phyloP scores from a whole-genome alignment of 1,140 invertebrate genomes.

The Tetragnatha versicolor region DNA sequence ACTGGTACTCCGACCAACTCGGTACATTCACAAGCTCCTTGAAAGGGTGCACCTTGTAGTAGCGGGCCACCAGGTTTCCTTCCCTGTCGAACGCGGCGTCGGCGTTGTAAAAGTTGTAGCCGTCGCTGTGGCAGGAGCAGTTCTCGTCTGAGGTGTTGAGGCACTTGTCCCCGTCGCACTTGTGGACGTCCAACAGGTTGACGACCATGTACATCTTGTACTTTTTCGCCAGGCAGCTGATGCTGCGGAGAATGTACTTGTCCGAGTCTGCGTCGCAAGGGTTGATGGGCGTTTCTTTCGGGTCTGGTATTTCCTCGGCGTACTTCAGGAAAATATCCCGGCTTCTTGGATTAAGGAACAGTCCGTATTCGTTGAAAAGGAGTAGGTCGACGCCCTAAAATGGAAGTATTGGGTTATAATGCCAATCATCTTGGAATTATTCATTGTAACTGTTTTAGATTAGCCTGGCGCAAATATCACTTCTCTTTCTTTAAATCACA shows the following conservation, averaged over 20 bases:
- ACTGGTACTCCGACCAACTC: slow-evolving; percentile 65
- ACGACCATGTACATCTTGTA: slow-evolving; percentile 17
- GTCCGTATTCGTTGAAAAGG: slow-evolving; percentile 20
- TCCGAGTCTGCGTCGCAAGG: neutral
- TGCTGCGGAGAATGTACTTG: neutral
- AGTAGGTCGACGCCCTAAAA: slow-evolving; percentile 16
- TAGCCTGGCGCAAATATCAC: no score
- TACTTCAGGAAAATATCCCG: neutral
- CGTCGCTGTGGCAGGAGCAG: slow-evolving; percentile 61
- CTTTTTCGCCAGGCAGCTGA: slow-evolving; percentile 17
- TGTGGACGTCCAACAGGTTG: slow-evolving; percentile 61
- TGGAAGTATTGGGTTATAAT: no score
- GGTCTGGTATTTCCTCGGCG: slow-evolving; percentile 12
- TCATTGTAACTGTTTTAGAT: no score
- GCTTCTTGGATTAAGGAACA: neutral
- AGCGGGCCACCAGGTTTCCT: slow-evolving; percentile 71
- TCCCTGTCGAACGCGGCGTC: slow-evolving; percentile 76
- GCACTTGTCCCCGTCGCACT: neutral
- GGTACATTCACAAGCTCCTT: slow-evolving; percentile 69
- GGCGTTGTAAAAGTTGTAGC: slow-evolving; percentile 73
- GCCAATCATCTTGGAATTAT: no score
- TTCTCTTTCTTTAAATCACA: no score
- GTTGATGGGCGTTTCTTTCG: neutral
- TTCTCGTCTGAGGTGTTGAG: no score
- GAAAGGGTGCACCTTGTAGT: slow-evolving; percentile 79